Evolutionary conservation across 2,797 vertebrate species (phyloP).

Genomic region (Tympanoctomys barrerae): DNA sequence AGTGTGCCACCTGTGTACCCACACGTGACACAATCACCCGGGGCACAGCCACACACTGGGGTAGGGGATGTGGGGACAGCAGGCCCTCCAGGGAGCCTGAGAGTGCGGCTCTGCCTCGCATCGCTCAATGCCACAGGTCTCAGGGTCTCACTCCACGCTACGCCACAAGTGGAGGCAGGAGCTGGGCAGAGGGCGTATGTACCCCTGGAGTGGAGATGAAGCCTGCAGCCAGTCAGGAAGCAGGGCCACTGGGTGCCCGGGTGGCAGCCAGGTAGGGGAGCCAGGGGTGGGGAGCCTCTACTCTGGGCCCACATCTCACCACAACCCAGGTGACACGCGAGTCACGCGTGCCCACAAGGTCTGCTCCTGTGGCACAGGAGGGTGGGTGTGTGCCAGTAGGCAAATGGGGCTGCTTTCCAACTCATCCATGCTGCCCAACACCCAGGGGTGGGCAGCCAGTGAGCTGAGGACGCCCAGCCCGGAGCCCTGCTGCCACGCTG

Average conservation of each 20-base stretch:
- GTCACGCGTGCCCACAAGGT: background rate
- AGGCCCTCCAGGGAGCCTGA: background rate
- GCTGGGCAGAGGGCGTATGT: too few species aligned
- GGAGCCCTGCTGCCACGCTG: background rate
- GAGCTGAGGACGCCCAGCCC: background rate
- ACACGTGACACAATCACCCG: background rate
- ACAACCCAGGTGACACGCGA: background rate
- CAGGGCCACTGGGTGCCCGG: background rate
- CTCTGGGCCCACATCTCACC: background rate
- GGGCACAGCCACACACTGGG: background rate
- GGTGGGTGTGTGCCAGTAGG: conserved; percentile 40
- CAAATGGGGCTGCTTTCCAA: conserved; percentile 71
- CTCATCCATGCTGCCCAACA: background rate
- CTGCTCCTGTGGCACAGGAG: background rate
- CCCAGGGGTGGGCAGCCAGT: background rate
- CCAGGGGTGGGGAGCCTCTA: background rate
- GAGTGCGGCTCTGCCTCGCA: background rate
- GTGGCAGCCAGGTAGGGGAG: background rate
- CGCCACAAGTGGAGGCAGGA: background rate
- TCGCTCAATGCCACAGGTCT: too few species aligned
- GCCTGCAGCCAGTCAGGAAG: background rate
- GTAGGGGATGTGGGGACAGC: background rate
- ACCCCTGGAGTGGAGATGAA: background rate
- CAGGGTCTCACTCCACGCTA: too few species aligned
- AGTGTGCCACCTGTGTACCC: background rate